phyloP scores from a whole-genome alignment of 64 coral and sea anemone genomes.

The Porites lutea region DNA sequence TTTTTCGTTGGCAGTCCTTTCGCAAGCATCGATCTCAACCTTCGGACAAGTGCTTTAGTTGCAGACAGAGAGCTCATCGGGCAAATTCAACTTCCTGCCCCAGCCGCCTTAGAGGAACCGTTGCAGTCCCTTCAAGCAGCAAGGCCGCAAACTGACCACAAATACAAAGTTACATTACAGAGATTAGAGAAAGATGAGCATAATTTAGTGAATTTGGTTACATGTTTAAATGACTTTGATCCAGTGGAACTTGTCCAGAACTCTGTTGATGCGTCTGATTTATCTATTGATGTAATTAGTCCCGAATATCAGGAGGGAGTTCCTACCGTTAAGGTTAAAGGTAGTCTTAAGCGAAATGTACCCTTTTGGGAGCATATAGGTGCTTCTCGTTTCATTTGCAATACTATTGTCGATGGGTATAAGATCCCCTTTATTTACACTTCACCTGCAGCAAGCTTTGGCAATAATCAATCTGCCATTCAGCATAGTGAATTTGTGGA shows the following conservation, averaged over 20 bases:
- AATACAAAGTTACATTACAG: constrained; percentile 5
- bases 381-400: constrained; percentile 57
- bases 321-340: constrained; percentile 45
- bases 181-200: constrained; percentile 60
- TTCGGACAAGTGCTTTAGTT: constrained; percentile 66
- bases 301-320: constrained; percentile 17
- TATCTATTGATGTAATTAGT: constrained; percentile 1
- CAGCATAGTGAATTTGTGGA: constrained; percentile 64
- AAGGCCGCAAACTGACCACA: constrained; percentile 3
- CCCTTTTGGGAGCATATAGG: constrained; percentile 57
- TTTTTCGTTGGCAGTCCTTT: constrained; percentile 47
- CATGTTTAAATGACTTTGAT: constrained; percentile 44
- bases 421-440: constrained; percentile 66
- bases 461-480: constrained; percentile 73
- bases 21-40: constrained; percentile 51
- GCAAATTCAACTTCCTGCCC: constrained; percentile 32
- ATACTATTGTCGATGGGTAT: constrained; percentile 44
- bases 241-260: constrained; percentile 20
- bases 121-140: constrained; percentile 26
- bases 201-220: constrained; percentile 55
- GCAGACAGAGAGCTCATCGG: constrained; percentile 51
- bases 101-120: constrained; percentile 31
- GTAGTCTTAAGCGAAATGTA: neutral
- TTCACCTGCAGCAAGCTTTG: constrained; percentile 23
- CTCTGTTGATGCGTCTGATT: constrained; percentile 7